Evolutionary conservation across 2,888 invertebrate species (phyloP).

Genomic region (Leptopilina syphax): DNA sequence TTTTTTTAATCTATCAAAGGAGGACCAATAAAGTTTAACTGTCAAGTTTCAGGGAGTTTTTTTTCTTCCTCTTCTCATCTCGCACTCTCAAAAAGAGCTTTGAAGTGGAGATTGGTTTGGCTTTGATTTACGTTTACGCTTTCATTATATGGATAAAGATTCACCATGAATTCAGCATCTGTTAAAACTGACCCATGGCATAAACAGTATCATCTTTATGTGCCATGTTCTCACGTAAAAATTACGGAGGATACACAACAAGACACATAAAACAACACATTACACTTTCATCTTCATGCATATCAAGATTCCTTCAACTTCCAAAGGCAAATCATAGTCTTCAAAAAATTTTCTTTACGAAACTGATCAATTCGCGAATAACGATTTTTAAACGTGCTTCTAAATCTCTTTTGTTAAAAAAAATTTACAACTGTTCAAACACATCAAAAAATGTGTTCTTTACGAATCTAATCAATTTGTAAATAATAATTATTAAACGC

Average conservation of each 20-base stretch:
- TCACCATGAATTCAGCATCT: conserved; percentile 2
- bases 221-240: conserved; percentile 12
- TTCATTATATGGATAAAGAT: not conserved
- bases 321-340: no score
- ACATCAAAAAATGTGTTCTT: no score
- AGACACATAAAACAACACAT: not conserved
- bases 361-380: no score
- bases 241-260: not conserved
- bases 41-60: not conserved
- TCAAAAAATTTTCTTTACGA: no score
- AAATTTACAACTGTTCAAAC: no score
- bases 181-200: not conserved
- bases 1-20: not conserved
- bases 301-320: no score
- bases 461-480: no score
- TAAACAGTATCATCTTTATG: conserved; percentile 21
- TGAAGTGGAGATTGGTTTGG: conserved; percentile 13
- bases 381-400: no score
- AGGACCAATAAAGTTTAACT: not conserved
- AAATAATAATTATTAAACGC: no score
- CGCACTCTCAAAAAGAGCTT: not conserved
- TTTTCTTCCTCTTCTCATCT: not conserved
- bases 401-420: no score
- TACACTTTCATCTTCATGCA: no score
- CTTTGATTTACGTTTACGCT: conserved; percentile 19